These are phyloP conservation scores for Aplocera efformata DNA, from an alignment of 2,888 invertebrate genomes.

Conservation along the genomic window DNA sequence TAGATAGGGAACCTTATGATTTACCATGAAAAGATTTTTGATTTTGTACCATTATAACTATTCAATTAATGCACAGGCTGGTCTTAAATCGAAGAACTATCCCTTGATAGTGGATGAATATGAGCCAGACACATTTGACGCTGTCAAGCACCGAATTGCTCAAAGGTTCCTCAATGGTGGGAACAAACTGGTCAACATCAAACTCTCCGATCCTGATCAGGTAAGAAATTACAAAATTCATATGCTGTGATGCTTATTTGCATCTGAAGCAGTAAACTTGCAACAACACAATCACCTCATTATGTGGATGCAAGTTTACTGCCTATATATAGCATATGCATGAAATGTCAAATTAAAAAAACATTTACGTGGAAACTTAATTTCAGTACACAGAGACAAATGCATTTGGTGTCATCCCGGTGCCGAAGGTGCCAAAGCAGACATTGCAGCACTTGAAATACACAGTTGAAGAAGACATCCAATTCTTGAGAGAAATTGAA, in stretches of 20 bases:
- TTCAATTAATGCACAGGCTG: slow-evolving; percentile 41
- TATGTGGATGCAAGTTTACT: no score
- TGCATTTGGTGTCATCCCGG: slow-evolving; percentile 56
- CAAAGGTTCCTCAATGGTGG: slow-evolving; percentile 81
- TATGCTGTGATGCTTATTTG: background rate
- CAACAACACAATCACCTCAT: no score
- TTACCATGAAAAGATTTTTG: no score
- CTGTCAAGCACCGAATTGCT: slow-evolving; percentile 78
- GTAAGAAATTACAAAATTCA: slow-evolving; percentile 57
- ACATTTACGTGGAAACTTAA: slow-evolving; percentile 14
- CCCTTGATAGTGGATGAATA: slow-evolving; percentile 82
- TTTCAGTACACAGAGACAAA: slow-evolving; percentile 58
- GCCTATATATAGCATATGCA: no score
- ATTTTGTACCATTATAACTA: no score
- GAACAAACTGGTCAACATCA: slow-evolving; percentile 83
- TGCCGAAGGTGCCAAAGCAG: slow-evolving; percentile 49
- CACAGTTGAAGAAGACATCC: slow-evolving; percentile 79
- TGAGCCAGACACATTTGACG: slow-evolving; percentile 82
- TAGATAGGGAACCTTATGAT: no score
- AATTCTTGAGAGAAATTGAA: slow-evolving; percentile 82
- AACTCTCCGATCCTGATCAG: slow-evolving; percentile 82
- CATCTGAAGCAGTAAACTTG: slow-evolving; percentile 2
- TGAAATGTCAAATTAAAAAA: no score
- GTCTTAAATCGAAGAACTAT: slow-evolving; percentile 74
- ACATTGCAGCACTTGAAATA: slow-evolving; percentile 54